Base-by-base conservation (phyloP, 37 sponge, comb jelly and placozoan species). In the Geodia barretti region DNA sequence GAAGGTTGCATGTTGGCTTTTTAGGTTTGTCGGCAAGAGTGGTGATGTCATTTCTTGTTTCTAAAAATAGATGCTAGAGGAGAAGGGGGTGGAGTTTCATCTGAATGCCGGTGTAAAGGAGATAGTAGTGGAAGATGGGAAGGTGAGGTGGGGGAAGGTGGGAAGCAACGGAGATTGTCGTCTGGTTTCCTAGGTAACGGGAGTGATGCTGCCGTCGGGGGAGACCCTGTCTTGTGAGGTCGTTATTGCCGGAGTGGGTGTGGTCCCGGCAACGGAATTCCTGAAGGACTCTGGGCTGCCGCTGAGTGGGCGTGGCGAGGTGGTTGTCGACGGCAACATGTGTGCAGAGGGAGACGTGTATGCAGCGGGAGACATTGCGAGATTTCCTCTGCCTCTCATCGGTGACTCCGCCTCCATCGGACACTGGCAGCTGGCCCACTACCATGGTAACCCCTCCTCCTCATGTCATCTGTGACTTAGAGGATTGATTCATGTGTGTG, bases 371-470 rank as follows among this genome's bases (percentile, higher is more conserved):
- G 97, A 97, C 64, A 92, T 97, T 64, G 97, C 75, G 2, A 63
- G 76, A 14, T 97, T 97, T 64, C 92, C 92, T 38, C 84, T 95
- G 1, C 97, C 95, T 30, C 78, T 92, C 29, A 63, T 74, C 61
- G 82, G 73, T 33, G 82, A 84, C 36, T 39, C 87, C 24, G 87
- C 88, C 62, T 82, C 79, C 75, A 97, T 97, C 69, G 97, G 96
- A 35, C 97, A 97, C 79, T 97, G 95, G 95, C 97, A 97, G 79
- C 82, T 97, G 24, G 95, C 97, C 14, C 87, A 87, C 59, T 86
- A 92, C 36, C 97, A 94, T 73, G 97, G 95, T 84, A 58, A 20
- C 42, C 19, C 11, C 60, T 19, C 11, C 19, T 20, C 11, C 11
- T 19, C 11, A 20, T 58, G 60, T 19, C 60, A 58, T 58, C 19